Percentiles rank a stretch among this genome's conserved stretches.
phyloP scores from a whole-genome alignment of 1,140 invertebrate genomes.

The Lepidurus couesii region DNA sequence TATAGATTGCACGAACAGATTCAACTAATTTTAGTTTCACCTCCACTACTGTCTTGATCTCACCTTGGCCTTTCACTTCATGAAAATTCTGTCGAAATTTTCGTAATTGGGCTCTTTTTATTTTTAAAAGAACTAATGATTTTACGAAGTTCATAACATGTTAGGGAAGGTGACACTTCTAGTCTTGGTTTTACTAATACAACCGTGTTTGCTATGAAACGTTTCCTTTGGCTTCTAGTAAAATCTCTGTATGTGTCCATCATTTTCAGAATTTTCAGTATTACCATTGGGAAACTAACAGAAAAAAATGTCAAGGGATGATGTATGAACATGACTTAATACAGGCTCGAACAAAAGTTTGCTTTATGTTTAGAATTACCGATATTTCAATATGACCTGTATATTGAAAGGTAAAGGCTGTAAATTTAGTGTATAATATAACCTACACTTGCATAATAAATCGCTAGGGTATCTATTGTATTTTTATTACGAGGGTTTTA shows the following conservation, averaged over 20 bases:
- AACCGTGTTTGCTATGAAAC: conserved; percentile 7
- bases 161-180: conserved; percentile 15
- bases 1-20: background rate
- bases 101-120: background rate
- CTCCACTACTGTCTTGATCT: conserved; percentile 17
- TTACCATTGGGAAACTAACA: too few relatives aligned
- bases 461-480: too few relatives aligned
- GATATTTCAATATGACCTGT: too few relatives aligned
- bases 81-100: background rate
- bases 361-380: too few relatives aligned
- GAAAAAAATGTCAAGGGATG: too few relatives aligned
- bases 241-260: background rate
- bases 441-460: too few relatives aligned
- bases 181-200: conserved; percentile 5
- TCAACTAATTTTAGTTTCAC: background rate
- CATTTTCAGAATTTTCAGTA: background rate
- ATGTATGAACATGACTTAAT: too few relatives aligned
- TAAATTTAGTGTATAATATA: too few relatives aligned
- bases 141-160: conserved; percentile 2
- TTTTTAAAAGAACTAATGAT: background rate
- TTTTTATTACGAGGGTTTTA: too few relatives aligned
- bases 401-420: too few relatives aligned
- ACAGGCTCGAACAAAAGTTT: too few relatives aligned
- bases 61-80: background rate
- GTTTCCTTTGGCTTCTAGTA: background rate